Evolutionary conservation across 2,113 vertebrate species (phyloP), one percentile per base, ranked within the genome.

Genomic region (Phycodurus eques): DNA sequence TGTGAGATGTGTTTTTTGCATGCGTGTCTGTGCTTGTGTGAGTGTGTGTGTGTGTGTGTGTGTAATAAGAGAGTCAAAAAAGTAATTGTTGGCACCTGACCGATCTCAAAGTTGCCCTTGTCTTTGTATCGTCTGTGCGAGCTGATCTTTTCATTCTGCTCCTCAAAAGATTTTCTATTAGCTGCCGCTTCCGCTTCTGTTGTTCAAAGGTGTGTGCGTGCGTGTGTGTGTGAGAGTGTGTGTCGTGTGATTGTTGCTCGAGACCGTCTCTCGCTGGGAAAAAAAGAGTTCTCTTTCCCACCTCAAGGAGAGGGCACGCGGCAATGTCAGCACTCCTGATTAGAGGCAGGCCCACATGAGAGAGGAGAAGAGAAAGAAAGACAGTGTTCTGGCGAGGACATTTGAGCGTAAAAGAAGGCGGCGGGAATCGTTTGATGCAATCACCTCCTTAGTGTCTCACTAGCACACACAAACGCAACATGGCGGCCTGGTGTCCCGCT

Each of bases 21-120:
- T 8, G 7, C 51, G 19, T 20, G 2, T 13, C 3, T 13, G 12
- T 33, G 61, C 71, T 27, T 70, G 70, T 68, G 47, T 51, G 74
- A 57, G 71, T 73, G 63, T 75, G 44, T 72, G 75, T 73, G 33
- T 49, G 71, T 59, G 43, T 65, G 61, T 78, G 73, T 69, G 69
- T 80, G 72, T 53, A 56, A 13, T 83, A 74, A 81, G 78, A 86
- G 79, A 85, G 74, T 77, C 74, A 88, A 86, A 88, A 81, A 90
- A 89, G 86, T 88, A 84, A 91, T 89, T 91, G 88, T 86, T 84
- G 84, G 86, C 87, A 85, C 87, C 86, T 89, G 79, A 71, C 85
- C n/a, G 75, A 88, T 88, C 87, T 92, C 90, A 90, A 91, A 93
- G 91, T 91, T 89, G 89, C 88, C 90, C 91, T 92, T 91, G 90